A percentile compares a stretch with the other conserved stretches of the same genome.
phyloP scores from a whole-genome alignment of 2,888 invertebrate genomes.

The Scaptomyza flava region DNA sequence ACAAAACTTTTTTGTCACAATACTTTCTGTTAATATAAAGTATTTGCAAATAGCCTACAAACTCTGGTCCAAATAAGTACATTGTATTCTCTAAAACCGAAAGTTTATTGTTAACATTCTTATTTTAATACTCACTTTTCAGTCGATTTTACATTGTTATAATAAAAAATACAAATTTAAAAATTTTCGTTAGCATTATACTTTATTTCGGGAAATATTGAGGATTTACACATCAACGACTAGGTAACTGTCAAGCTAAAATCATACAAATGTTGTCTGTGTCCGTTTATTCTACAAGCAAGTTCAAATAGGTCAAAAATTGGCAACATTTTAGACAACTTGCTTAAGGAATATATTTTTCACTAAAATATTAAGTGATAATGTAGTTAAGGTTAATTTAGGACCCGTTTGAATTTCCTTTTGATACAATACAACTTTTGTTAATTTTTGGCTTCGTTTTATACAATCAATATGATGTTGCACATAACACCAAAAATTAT shows the following conservation, averaged over 20 bases:
- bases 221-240: slow-evolving; percentile 4
- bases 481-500: too few species aligned
- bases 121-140: too few species aligned
- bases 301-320: not conserved
- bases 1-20: too few species aligned
- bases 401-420: slow-evolving; percentile 7
- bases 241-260: slow-evolving; percentile 4
- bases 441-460: not conserved
- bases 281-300: not conserved
- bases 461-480: not conserved
- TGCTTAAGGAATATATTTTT: not conserved
- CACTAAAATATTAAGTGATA: not conserved
- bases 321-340: not conserved
- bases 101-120: too few species aligned
- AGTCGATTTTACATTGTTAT: too few species aligned
- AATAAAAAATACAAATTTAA: not conserved
- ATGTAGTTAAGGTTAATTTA: not conserved
- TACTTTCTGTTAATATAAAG: too few species aligned
- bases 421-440: not conserved
- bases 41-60: too few species aligned
- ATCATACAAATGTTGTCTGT: not conserved
- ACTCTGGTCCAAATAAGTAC: too few species aligned
- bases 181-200: slow-evolving; percentile 5
- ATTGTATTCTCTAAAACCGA: too few species aligned
- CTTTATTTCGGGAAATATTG: slow-evolving; percentile 35